These are phyloP conservation scores for Zosterops hypoxanthus DNA, from an alignment of 2,113 vertebrate species.

Conservation along the genomic window DNA sequence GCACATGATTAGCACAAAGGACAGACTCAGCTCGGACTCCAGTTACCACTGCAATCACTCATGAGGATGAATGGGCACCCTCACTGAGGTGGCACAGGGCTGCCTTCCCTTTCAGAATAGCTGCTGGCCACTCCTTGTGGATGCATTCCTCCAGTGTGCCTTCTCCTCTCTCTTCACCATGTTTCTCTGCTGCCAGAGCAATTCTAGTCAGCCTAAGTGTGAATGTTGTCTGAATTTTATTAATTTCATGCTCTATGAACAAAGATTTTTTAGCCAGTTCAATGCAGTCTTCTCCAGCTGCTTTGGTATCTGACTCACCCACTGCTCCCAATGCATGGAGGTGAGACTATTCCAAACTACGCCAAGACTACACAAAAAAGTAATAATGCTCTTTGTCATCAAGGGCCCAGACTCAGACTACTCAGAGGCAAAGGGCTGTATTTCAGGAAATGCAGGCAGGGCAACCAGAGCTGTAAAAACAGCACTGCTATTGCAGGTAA, in stretches of 20 bases:
- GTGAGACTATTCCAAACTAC: not conserved
- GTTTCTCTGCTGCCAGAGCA: not conserved
- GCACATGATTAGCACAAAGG: not conserved
- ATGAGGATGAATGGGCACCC: not conserved
- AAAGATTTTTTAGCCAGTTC: not conserved
- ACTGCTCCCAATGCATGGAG: not conserved
- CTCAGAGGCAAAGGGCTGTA: not conserved
- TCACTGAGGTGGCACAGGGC: not conserved
- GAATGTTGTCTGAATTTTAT: not conserved
- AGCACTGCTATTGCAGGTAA: not conserved
- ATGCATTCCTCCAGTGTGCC: not conserved
- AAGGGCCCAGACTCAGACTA: not conserved
- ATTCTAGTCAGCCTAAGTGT: not conserved
- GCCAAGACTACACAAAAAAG: not conserved
- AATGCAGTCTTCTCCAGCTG: not conserved
- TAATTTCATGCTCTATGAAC: not conserved
- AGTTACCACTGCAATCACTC: not conserved
- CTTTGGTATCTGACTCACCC: accelerated
- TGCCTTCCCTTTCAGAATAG: not conserved
- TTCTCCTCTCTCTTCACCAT: not conserved
- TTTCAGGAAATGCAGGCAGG: not conserved
- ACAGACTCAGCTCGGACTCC: not conserved
- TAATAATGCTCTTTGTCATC: not conserved
- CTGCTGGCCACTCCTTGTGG: not conserved
- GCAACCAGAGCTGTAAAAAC: not conserved